A percentile compares a stretch with the other conserved stretches of the same genome.
These are phyloP conservation scores for Chesias legatella DNA, from an alignment of 2,888 invertebrate genomes.

Conservation along the genomic window DNA sequence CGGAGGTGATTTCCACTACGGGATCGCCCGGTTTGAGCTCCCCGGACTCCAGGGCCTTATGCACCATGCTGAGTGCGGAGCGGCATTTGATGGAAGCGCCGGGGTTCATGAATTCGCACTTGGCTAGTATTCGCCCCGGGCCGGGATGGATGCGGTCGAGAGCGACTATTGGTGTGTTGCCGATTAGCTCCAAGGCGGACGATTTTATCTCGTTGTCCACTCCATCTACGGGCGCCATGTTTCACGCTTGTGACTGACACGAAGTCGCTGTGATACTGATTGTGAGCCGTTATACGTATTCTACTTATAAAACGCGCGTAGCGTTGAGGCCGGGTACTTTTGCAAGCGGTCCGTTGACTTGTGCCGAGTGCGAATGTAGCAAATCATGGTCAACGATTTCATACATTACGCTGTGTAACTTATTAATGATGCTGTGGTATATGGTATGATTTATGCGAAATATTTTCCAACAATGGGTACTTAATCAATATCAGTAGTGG, in stretches of 20 bases:
- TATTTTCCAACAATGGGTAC: too few relatives aligned
- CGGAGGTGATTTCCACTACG: constrained; percentile 67
- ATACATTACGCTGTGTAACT: too few relatives aligned
- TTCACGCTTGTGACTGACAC: constrained; percentile 25
- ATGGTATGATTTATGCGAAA: too few relatives aligned
- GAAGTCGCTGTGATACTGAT: constrained; percentile 29
- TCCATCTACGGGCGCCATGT: constrained; percentile 34
- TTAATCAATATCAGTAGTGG: too few relatives aligned
- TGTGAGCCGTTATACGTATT: constrained; percentile 7
- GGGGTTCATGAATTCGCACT: constrained; percentile 75
- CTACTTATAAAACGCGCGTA: constrained; percentile 23
- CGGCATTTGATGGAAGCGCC: constrained; percentile 70
- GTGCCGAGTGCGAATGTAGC: constrained; percentile 18
- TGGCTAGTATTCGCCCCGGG: constrained; percentile 65
- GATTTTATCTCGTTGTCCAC: constrained; percentile 57
- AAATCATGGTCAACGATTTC: too few relatives aligned
- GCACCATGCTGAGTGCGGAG: constrained; percentile 65
- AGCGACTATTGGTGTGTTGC: constrained; percentile 70
- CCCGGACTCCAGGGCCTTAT: constrained; percentile 50
- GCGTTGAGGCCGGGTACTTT: constrained; percentile 24
- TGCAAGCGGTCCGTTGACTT: constrained; percentile 13
- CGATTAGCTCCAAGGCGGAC: constrained; percentile 69
- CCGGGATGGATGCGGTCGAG: constrained; percentile 64
- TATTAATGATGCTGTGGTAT: too few relatives aligned
- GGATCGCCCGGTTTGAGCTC: constrained; percentile 55